Percentiles rank a stretch among this genome's conserved stretches.
phyloP scores from a whole-genome alignment of 2,113 vertebrate species.

The Speoplatyrhinus poulsoni region DNA sequence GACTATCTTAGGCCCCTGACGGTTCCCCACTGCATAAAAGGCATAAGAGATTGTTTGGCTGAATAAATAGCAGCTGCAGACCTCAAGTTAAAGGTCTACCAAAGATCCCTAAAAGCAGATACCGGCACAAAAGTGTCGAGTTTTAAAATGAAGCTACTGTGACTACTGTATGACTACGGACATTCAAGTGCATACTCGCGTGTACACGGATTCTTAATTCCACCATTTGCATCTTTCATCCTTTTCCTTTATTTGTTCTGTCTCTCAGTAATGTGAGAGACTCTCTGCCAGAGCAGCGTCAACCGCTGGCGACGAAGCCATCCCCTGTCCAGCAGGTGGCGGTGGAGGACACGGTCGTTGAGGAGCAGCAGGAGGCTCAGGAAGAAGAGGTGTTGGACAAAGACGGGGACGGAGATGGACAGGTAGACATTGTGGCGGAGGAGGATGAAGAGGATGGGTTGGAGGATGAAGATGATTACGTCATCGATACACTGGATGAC shows the following conservation, averaged over 20 bases:
- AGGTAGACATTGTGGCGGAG: conserved; percentile 66
- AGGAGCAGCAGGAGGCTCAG: conserved; percentile 73
- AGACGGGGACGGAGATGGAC: conserved; percentile 64
- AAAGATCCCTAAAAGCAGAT: too few species aligned
- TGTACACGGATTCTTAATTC: not conserved
- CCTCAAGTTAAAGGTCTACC: too few species aligned
- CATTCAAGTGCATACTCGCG: not conserved
- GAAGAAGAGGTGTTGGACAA: conserved; percentile 75
- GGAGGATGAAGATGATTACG: conserved; percentile 78
- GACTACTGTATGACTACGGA: too few species aligned
- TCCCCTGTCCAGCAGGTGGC: conserved; percentile 77
- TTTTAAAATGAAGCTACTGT: too few species aligned
- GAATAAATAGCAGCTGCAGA: too few species aligned
- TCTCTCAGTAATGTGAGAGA: conserved; percentile 85
- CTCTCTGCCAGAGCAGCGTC: conserved; percentile 75
- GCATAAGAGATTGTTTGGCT: too few species aligned
- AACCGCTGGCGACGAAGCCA: conserved; percentile 64
- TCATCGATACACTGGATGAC: conserved; percentile 76
- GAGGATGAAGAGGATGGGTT: conserved; percentile 80
- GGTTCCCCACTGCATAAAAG: too few species aligned
- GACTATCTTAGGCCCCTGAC: too few species aligned
- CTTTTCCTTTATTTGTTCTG: conserved; percentile 28
- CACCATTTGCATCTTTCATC: not conserved
- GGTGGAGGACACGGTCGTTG: conserved; percentile 73
- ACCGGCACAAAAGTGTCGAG: too few species aligned